Evolutionary conservation across 2,888 invertebrate species (phyloP).

Genomic region (Unio pictorum): DNA sequence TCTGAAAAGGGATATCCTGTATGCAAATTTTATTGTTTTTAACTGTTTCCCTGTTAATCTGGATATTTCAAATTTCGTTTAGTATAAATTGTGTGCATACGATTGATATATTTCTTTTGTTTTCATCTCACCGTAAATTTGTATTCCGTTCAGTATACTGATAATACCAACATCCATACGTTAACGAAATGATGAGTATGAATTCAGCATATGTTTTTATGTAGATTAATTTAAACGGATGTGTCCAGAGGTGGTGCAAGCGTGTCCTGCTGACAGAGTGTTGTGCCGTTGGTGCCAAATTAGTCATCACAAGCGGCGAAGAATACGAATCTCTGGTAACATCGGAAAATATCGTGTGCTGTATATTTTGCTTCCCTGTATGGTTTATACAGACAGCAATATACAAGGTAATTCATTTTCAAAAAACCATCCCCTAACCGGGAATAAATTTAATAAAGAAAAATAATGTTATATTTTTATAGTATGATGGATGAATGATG

Average conservation of each 20-base stretch:
- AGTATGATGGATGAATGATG: no score
- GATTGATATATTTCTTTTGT: no score
- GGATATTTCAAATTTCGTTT: no score
- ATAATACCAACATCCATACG: no score
- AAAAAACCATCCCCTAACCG: neutral
- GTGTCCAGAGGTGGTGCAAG: conserved; percentile 52
- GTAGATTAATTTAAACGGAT: conserved; percentile 48
- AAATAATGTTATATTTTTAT: no score
- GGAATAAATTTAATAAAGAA: neutral
- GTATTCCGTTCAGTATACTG: no score
- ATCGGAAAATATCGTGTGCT: conserved; percentile 37
- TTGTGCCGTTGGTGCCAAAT: conserved; percentile 48
- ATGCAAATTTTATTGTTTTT: no score
- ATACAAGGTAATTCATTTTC: conserved; percentile 30
- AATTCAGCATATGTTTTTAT: neutral
- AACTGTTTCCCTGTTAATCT: no score
- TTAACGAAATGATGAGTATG: no score
- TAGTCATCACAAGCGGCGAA: conserved; percentile 56
- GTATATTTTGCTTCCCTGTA: conserved; percentile 44
- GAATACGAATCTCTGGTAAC: conserved; percentile 30
- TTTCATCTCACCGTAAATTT: no score
- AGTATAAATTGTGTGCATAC: no score
- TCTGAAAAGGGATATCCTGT: no score
- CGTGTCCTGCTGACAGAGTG: conserved; percentile 44
- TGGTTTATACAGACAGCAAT: conserved; percentile 42